These are phyloP conservation scores for Phragmatobia fuliginosa DNA, from an alignment of 2,888 invertebrate genomes.

Conservation along the genomic window DNA sequence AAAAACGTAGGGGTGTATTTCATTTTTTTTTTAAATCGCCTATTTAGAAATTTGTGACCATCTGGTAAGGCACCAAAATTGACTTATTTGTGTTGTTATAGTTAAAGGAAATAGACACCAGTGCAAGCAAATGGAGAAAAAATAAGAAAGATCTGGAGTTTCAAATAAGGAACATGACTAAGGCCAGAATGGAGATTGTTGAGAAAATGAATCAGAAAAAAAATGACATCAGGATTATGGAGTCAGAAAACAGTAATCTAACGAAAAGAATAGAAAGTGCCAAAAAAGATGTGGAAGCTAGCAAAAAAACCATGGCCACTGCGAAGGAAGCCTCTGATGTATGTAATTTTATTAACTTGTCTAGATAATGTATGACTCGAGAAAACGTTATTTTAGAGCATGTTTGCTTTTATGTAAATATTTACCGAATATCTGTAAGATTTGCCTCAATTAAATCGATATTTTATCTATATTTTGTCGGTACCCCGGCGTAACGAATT, in stretches of 20 bases:
- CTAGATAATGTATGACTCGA: no score
- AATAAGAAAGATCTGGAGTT: conserved; percentile 72
- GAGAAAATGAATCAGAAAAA: conserved; percentile 67
- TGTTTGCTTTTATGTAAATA: no score
- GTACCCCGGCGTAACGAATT: no score
- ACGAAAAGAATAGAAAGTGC: conserved; percentile 63
- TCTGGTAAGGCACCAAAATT: background rate
- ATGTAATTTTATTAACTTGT: conserved; percentile 33
- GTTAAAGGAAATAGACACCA: conserved; percentile 68
- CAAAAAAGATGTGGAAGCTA: conserved; percentile 57
- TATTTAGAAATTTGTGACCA: background rate
- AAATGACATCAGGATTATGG: conserved; percentile 68
- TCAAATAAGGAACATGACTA: conserved; percentile 61
- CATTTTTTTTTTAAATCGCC: background rate
- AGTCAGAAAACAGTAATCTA: conserved; percentile 64
- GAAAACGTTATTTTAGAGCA: background rate
- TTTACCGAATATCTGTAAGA: no score
- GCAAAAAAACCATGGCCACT: conserved; percentile 51
- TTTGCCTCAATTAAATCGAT: no score
- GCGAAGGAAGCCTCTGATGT: conserved; percentile 70
- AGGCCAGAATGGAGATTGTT: conserved; percentile 63
- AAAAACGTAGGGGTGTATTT: no score
- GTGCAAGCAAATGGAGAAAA: conserved; percentile 71
- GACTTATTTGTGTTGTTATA: conserved; percentile 39
- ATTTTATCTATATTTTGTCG: background rate